Evolutionary conservation across 2,888 invertebrate genomes (phyloP).

Genomic region (Parnassius glacialis): DNA sequence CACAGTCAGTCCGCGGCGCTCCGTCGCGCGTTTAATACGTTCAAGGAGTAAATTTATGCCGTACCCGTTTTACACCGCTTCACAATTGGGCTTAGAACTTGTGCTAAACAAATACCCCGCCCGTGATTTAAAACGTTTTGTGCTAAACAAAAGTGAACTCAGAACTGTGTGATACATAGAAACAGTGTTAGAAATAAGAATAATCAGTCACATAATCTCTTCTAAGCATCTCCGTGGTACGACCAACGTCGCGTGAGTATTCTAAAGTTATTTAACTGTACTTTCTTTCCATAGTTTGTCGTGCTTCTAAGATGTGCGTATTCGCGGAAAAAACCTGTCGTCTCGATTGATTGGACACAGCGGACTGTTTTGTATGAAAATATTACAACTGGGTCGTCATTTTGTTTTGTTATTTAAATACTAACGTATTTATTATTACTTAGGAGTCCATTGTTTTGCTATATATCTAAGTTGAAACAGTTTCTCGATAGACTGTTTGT

Average conservation of each 20-base stretch:
- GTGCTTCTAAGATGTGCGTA: conserved; percentile 48
- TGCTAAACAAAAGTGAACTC: conserved; percentile 53
- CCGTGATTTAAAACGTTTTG: conserved; percentile 50
- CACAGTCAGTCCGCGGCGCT: conserved; percentile 58
- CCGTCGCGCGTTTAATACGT: conserved; percentile 45
- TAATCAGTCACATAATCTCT: conserved; percentile 43
- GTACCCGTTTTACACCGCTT: conserved; percentile 40
- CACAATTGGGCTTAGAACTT: conserved; percentile 47
- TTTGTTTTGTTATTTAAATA: conserved; percentile 6
- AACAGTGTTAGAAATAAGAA: conserved; percentile 42
- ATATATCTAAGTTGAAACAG: no score
- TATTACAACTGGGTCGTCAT: conserved; percentile 48
- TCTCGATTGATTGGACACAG: conserved; percentile 46
- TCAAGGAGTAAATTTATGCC: conserved; percentile 25
- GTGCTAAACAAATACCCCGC: conserved; percentile 47
- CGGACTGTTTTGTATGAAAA: conserved; percentile 41
- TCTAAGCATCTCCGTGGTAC: conserved; percentile 50
- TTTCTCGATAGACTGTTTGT: conserved; percentile 14
- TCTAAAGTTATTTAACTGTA: conserved; percentile 71
- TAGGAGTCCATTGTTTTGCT: conserved; percentile 1
- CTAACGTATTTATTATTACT: neutral
- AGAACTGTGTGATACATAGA: conserved; percentile 44
- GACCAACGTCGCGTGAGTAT: conserved; percentile 63
- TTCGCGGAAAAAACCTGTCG: conserved; percentile 66
- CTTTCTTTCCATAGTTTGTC: conserved; percentile 61